These are phyloP conservation scores for Polyodon spathula DNA, from an alignment of 2,113 vertebrate genomes.

Conservation along the genomic window DNA sequence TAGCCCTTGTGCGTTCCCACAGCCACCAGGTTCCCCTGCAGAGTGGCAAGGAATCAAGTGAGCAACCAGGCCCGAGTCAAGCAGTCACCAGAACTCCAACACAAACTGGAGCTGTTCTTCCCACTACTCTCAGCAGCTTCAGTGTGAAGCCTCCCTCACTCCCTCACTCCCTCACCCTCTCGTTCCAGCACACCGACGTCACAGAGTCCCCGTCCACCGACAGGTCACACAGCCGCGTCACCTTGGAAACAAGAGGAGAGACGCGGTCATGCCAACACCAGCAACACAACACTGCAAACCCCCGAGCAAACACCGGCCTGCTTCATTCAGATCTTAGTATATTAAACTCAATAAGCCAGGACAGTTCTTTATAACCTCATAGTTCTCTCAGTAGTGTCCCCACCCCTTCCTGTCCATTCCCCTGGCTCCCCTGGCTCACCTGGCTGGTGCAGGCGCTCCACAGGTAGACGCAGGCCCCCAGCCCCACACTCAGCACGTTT, in stretches of 20 bases:
- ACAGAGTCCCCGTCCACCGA: slow-evolving; percentile 45
- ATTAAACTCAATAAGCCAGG: not conserved
- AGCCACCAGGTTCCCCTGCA: slow-evolving; percentile 59
- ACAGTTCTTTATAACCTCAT: not conserved
- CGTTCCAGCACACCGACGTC: slow-evolving; percentile 48
- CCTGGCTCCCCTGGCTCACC: slow-evolving; percentile 19
- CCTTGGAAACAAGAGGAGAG: slow-evolving; percentile 23
- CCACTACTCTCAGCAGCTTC: not conserved
- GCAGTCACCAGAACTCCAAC: not conserved
- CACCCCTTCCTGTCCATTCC: not conserved
- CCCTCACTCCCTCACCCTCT: slow-evolving; percentile 30
- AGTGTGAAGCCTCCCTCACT: not conserved
- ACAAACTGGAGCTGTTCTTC: not conserved
- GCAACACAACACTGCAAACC: not conserved
- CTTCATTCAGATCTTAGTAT: not conserved
- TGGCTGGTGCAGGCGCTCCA: slow-evolving; percentile 49
- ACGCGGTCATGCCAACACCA: not conserved
- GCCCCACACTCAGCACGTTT: slow-evolving; percentile 43
- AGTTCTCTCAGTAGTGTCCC: not conserved
- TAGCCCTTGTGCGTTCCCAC: slow-evolving; percentile 68
- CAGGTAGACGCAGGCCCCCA: slow-evolving; percentile 44
- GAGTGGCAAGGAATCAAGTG: slow-evolving; percentile 7
- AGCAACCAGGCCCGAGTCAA: not conserved
- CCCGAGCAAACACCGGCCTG: not conserved
- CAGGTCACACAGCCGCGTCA: slow-evolving; percentile 42